Conservation (phyloP, 2,888 invertebrate genomes). For the Microplitis deprimator region DNA sequence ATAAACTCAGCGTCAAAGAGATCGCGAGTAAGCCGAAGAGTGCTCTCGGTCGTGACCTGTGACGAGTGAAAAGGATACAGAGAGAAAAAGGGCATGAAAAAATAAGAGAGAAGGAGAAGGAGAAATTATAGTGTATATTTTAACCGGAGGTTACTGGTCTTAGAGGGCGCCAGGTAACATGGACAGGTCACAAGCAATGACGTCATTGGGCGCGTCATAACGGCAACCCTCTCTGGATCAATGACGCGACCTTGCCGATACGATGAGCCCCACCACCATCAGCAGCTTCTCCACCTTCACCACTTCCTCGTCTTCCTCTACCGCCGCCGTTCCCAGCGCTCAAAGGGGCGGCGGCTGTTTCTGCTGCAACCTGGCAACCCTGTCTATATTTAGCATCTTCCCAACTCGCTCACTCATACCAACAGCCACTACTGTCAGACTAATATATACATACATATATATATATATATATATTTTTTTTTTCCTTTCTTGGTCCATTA, state of each 20-base stretch:
- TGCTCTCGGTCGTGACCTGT: conserved; percentile 15
- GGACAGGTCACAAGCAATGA: conserved; percentile 60
- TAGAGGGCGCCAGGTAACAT: conserved; percentile 54
- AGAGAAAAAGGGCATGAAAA: neutral
- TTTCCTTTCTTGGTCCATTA: conserved; percentile 21
- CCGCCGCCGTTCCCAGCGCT: conserved; percentile 55
- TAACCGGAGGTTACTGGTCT: conserved; percentile 31
- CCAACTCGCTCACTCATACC: conserved; percentile 43
- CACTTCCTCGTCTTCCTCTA: conserved; percentile 30
- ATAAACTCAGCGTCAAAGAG: conserved; percentile 25
- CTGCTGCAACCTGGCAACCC: conserved; percentile 70
- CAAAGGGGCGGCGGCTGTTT: conserved; percentile 71
- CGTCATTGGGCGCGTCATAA: conserved; percentile 67
- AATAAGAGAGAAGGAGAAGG: neutral
- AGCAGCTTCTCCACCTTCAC: conserved; percentile 16
- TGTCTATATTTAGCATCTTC: conserved; percentile 70
- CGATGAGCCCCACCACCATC: conserved; percentile 13
- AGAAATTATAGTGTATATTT: conserved; percentile 2
- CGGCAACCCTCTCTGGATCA: conserved; percentile 65
- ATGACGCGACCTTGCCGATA: conserved; percentile 70
- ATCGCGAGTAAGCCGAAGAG: conserved; percentile 19
- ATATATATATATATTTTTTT: neutral
- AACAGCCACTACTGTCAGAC: conserved; percentile 29
- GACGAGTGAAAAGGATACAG: neutral
- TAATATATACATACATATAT: no score